These are phyloP conservation scores for Luffia ferchaultella DNA, from an alignment of 2,888 invertebrate genomes.

Conservation along the genomic window DNA sequence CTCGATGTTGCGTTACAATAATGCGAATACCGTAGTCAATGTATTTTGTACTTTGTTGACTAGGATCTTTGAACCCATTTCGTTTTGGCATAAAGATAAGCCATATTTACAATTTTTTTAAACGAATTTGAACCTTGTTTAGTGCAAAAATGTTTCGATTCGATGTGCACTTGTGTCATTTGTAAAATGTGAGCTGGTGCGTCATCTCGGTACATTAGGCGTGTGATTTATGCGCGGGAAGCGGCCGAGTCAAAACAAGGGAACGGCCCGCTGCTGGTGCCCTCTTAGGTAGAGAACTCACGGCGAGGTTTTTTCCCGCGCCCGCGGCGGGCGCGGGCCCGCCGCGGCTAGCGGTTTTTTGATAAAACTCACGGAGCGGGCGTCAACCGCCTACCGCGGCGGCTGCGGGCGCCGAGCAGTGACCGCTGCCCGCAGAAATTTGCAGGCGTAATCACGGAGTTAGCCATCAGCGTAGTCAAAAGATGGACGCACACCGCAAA, in stretches of 20 bases:
- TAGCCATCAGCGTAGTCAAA: no score
- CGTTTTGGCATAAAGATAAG: no score
- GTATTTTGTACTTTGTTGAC: slow-evolving; percentile 1
- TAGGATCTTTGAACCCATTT: no score
- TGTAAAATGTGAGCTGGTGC: slow-evolving; percentile 33
- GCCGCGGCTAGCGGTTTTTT: no score
- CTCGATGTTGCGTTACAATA: slow-evolving; percentile 7
- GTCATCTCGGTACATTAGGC: slow-evolving; percentile 62
- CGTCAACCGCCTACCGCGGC: no score
- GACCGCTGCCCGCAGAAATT: no score
- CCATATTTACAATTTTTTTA: background rate
- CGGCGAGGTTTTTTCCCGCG: no score
- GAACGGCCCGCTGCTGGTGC: slow-evolving; percentile 3
- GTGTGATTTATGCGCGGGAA: slow-evolving; percentile 59
- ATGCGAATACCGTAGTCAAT: background rate
- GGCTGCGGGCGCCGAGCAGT: no score
- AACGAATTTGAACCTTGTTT: slow-evolving; percentile 21
- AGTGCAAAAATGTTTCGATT: slow-evolving; percentile 8
- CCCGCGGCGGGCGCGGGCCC: slow-evolving; percentile 5
- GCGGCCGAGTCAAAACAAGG: slow-evolving; percentile 55
- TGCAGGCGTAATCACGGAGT: no score
- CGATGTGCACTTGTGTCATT: slow-evolving; percentile 20
- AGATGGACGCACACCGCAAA: no score
- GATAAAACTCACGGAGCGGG: no score
- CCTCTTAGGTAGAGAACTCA: no score